phyloP scores from a whole-genome alignment of 2,113 vertebrate genomes.

The Thymallus thymallus region DNA sequence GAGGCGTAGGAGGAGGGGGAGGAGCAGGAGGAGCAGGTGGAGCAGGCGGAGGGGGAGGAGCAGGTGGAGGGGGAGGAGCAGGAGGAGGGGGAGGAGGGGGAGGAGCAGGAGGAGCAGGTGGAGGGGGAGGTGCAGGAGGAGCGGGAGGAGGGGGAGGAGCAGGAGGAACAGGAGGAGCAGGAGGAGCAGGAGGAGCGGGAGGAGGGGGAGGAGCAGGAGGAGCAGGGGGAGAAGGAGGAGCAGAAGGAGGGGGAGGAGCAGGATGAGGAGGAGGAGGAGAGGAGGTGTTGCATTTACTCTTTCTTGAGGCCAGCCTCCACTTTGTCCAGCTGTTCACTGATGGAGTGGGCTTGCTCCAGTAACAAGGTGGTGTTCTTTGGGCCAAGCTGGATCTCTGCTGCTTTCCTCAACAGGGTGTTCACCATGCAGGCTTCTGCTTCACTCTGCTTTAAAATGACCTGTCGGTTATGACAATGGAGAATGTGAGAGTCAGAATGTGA shows the following conservation, averaged over 20 bases:
- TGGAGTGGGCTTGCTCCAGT: constrained; percentile 78
- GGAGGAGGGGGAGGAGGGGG: not conserved
- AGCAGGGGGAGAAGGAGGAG: too few species aligned
- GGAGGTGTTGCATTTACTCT: constrained; percentile 77
- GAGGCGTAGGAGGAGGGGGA: too few species aligned
- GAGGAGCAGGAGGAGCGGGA: not conserved
- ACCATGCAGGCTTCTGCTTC: constrained; percentile 82
- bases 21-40: too few species aligned
- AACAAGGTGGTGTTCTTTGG: constrained; percentile 83
- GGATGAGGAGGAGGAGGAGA: too few species aligned
- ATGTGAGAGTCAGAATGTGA: not conserved
- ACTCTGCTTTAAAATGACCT: constrained; percentile 87
- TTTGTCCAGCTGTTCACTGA: constrained; percentile 85
- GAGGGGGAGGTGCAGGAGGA: not conserved
- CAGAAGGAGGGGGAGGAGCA: too few species aligned
- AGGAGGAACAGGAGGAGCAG: not conserved
- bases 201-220: not conserved
- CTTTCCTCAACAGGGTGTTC: constrained; percentile 85
- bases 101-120: not conserved
- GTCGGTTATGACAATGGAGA: not conserved
- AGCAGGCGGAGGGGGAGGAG: not conserved
- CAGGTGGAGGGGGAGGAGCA: not conserved
- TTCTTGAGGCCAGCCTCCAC: constrained; percentile 83
- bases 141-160: not conserved
- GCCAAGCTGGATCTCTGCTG: constrained; percentile 87